A percentile compares a stretch with the other conserved stretches of the same genome.
These are phyloP conservation scores for Anoplolepis gracilipes DNA, from an alignment of 1,140 invertebrate species.

Conservation along the genomic window DNA sequence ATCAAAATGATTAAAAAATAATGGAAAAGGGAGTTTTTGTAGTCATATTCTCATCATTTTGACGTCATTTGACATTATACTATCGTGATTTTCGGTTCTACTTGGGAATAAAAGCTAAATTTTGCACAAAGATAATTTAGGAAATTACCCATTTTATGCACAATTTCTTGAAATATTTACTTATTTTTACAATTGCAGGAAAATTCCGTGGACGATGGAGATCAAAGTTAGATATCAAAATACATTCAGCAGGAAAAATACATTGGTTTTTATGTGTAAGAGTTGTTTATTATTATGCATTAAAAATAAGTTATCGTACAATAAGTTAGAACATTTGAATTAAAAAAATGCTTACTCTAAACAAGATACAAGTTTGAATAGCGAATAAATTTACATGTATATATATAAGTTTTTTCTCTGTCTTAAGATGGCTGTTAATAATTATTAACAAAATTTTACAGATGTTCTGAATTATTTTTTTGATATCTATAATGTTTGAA, in stretches of 20 bases:
- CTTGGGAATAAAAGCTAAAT: too few relatives aligned
- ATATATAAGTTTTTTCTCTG: neutral
- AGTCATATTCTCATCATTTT: too few relatives aligned
- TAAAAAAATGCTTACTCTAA: neutral
- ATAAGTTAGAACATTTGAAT: slow-evolving; percentile 70
- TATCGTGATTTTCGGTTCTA: too few relatives aligned
- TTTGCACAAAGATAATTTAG: neutral
- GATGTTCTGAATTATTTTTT: neutral
- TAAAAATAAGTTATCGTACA: too few relatives aligned
- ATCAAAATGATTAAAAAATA: too few relatives aligned
- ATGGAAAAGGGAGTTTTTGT: too few relatives aligned
- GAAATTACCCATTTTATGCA: neutral
- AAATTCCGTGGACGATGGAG: too few relatives aligned
- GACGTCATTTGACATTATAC: too few relatives aligned
- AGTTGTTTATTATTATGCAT: neutral
- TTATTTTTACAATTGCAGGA: neutral
- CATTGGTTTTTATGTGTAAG: neutral
- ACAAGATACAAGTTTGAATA: neutral
- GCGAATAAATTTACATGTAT: neutral
- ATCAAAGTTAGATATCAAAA: too few relatives aligned
- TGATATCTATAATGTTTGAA: neutral
- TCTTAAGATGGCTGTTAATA: neutral
- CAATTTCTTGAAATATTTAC: neutral
- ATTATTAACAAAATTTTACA: neutral
- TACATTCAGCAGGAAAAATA: neutral